phyloP scores from a whole-genome alignment of 2,888 invertebrate species.

The Drosophila tripunctata region DNA sequence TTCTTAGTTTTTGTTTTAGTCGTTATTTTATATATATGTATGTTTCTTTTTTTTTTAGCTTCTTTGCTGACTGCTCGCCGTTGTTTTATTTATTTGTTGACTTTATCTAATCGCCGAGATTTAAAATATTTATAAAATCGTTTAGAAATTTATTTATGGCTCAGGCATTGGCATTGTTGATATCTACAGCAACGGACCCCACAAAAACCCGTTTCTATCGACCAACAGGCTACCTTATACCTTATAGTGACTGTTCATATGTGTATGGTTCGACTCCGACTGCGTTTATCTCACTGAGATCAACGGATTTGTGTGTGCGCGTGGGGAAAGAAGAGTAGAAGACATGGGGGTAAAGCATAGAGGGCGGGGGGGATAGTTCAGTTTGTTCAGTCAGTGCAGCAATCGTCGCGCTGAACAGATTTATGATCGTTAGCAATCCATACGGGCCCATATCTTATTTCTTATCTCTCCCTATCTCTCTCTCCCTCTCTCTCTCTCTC shows the following conservation, averaged over 20 bases:
- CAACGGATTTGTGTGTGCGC: constrained; percentile 72
- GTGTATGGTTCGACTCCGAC: too few species aligned
- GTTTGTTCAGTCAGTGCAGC: constrained; percentile 28
- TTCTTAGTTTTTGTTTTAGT: constrained; percentile 16
- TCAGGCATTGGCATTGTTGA: constrained; percentile 75
- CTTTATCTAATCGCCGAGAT: constrained; percentile 81
- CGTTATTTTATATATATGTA: constrained; percentile 19
- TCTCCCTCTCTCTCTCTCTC: background rate
- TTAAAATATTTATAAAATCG: constrained; percentile 80
- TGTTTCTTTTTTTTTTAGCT: constrained; percentile 12
- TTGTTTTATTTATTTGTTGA: constrained; percentile 81
- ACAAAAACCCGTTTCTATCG: constrained; percentile 55
- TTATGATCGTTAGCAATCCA: constrained; percentile 57
- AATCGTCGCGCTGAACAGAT: constrained; percentile 59
- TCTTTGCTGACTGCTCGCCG: constrained; percentile 42
- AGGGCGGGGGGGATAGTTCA: constrained; percentile 14
- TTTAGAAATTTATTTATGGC: constrained; percentile 80
- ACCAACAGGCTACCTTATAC: constrained; percentile 35
- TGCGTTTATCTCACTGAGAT: constrained; percentile 65
- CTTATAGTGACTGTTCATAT: background rate
- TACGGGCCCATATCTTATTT: constrained; percentile 63
- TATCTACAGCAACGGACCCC: constrained; percentile 50
- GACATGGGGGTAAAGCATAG: background rate
- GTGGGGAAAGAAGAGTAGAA: constrained; percentile 29
- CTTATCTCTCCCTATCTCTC: constrained; percentile 37